phyloP scores from a whole-genome alignment of 2,797 vertebrate genomes.

The Lithobates pipiens region DNA sequence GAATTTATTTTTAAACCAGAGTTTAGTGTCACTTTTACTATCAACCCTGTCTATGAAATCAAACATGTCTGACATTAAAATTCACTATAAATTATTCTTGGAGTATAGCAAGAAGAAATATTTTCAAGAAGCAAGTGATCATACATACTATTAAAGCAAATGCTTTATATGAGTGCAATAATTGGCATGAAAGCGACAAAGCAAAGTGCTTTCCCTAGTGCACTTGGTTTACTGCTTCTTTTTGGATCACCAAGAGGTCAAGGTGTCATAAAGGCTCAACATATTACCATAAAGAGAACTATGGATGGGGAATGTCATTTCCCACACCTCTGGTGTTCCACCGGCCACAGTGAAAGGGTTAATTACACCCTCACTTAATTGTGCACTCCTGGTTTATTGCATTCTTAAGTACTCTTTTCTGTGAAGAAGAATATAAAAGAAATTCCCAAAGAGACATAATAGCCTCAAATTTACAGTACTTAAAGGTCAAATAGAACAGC shows the following conservation, averaged over 20 bases:
- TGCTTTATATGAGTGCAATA: not conserved
- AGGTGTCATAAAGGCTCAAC: conserved; percentile 19
- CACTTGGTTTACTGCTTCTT: conserved; percentile 9
- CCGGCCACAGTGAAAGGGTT: conserved; percentile 44
- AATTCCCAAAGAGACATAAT: conserved; percentile 57
- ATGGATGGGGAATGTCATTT: conserved; percentile 16
- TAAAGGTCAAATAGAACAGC: conserved; percentile 55
- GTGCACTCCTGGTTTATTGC: conserved; percentile 47
- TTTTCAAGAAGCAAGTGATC: no score
- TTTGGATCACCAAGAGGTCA: conserved; percentile 43
- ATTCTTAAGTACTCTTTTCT: conserved; percentile 53
- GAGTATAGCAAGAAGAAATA: no score
- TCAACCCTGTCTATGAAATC: no score
- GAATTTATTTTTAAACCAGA: no score
- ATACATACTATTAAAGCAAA: no score
- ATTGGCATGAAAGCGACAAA: conserved; percentile 12
- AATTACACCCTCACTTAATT: conserved; percentile 55
- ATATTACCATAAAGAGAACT: conserved; percentile 3
- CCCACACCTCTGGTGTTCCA: conserved; percentile 9
- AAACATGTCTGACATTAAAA: no score
- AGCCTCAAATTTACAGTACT: conserved; percentile 57
- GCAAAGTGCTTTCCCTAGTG: conserved; percentile 2
- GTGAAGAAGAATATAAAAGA: conserved; percentile 55
- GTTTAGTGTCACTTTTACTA: no score
- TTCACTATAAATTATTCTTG: no score